These are phyloP conservation scores for Thamnophis sirtalis DNA, from an alignment of 2,113 vertebrate species.

Conservation along the genomic window DNA sequence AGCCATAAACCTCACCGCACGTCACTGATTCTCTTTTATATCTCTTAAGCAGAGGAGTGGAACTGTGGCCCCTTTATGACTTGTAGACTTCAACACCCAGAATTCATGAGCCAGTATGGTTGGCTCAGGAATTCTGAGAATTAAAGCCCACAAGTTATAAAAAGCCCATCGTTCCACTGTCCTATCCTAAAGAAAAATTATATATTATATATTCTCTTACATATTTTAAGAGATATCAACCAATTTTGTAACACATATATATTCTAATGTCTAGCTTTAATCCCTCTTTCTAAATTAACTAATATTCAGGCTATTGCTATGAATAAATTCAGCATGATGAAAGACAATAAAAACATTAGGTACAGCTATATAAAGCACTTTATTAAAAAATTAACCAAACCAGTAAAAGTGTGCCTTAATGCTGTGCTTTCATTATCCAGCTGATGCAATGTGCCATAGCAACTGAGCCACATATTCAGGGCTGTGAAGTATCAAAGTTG, in stretches of 20 bases:
- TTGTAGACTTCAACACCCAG: neutral
- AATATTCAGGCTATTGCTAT: neutral
- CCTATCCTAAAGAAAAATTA: slow-evolving; percentile 18
- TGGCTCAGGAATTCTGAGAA: neutral
- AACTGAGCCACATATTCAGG: neutral
- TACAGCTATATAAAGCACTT: slow-evolving; percentile 23
- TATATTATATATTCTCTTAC: neutral
- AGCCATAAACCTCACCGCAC: too few relatives aligned
- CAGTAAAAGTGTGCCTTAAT: neutral
- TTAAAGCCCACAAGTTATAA: neutral
- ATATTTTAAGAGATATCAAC: neutral
- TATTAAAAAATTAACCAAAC: neutral
- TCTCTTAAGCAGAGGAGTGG: neutral
- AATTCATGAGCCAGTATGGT: neutral
- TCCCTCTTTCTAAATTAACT: neutral
- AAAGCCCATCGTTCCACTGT: neutral
- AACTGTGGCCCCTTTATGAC: neutral
- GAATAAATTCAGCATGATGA: neutral
- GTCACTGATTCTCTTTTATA: slow-evolving; percentile 30
- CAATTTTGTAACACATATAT: neutral
- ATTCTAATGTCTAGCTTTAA: neutral
- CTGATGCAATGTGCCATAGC: neutral
- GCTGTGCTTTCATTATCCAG: neutral
- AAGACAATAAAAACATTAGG: slow-evolving; percentile 35
- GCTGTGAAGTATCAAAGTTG: neutral